Evolutionary conservation across 2,797 vertebrate species (phyloP).

Genomic region (Rhinoraja longicauda): DNA sequence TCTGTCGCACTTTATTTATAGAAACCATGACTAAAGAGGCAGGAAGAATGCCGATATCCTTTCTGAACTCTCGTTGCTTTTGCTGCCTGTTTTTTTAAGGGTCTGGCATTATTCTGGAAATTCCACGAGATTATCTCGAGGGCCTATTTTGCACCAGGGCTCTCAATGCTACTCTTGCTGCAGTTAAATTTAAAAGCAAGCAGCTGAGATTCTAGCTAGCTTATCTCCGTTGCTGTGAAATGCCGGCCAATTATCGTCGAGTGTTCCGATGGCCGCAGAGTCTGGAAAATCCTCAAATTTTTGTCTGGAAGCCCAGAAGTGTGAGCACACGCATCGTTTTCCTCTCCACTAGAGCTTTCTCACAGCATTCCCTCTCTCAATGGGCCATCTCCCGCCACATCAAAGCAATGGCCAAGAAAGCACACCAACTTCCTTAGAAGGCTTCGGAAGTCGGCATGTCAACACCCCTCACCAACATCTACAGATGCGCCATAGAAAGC

Average conservation of each 20-base stretch:
- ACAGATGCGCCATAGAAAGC: too few relatives aligned
- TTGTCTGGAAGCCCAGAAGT: not conserved
- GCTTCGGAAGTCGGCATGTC: too few relatives aligned
- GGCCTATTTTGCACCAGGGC: not conserved
- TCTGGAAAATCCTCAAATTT: not conserved
- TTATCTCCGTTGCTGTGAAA: conserved; percentile 6
- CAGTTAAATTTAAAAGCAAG: not conserved
- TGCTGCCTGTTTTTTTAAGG: not conserved
- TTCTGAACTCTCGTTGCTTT: not conserved
- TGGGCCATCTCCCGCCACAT: too few relatives aligned
- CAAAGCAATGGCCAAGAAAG: too few relatives aligned
- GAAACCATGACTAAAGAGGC: not conserved
- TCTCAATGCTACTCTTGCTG: not conserved
- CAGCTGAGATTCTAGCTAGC: not conserved
- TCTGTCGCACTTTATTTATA: not conserved
- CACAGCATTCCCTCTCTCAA: not conserved
- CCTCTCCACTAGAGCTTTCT: not conserved
- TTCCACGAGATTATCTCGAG: not conserved
- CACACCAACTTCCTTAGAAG: too few relatives aligned
- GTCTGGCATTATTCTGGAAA: not conserved
- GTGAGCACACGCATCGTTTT: too few relatives aligned
- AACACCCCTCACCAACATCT: too few relatives aligned
- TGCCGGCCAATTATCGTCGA: not conserved
- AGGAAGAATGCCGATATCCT: not conserved
- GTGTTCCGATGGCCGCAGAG: not conserved